Percentiles rank a stretch among this genome's conserved stretches.
phyloP scores from a whole-genome alignment of 2,888 invertebrate genomes.

The Drosophila nr. perissopoda region DNA sequence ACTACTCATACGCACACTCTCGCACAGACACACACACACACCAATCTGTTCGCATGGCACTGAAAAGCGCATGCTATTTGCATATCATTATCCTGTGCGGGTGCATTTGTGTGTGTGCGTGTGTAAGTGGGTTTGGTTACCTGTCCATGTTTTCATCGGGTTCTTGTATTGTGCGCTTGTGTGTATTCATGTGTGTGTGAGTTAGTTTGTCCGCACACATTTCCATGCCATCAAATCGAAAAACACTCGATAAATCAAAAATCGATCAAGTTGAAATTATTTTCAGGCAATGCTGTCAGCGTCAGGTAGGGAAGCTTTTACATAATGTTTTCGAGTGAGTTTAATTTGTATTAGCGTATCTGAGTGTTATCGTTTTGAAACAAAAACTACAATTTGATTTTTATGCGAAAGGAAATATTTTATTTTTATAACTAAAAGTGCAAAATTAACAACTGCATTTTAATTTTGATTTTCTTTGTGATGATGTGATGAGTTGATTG shows the following conservation, averaged over 20 bases:
- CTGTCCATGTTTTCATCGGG: slow-evolving; percentile 12
- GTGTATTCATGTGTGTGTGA: slow-evolving; percentile 1
- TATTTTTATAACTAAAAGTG: background rate
- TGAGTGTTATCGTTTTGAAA: background rate
- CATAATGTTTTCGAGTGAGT: background rate
- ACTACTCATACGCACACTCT: background rate
- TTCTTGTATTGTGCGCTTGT: background rate
- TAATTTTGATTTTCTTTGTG: background rate
- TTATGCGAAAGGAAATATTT: background rate
- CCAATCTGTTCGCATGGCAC: slow-evolving; percentile 28
- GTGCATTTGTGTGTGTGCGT: slow-evolving; percentile 33
- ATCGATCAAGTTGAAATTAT: slow-evolving; percentile 64
- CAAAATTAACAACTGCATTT: background rate
- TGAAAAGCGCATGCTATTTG: slow-evolving; percentile 76
- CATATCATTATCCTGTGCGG: slow-evolving; percentile 71
- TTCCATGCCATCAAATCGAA: slow-evolving; percentile 69
- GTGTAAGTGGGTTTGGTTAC: slow-evolving; percentile 10
- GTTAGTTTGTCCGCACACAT: slow-evolving; percentile 44
- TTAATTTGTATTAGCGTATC: background rate
- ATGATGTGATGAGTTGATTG: background rate
- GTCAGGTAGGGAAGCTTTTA: background rate
- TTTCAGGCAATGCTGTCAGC: slow-evolving; percentile 31
- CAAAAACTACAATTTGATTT: background rate
- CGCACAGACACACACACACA: background rate
- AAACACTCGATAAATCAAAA: slow-evolving; percentile 74